phyloP scores from a whole-genome alignment of 2,888 invertebrate species.

The Scaptomyza tumidula region DNA sequence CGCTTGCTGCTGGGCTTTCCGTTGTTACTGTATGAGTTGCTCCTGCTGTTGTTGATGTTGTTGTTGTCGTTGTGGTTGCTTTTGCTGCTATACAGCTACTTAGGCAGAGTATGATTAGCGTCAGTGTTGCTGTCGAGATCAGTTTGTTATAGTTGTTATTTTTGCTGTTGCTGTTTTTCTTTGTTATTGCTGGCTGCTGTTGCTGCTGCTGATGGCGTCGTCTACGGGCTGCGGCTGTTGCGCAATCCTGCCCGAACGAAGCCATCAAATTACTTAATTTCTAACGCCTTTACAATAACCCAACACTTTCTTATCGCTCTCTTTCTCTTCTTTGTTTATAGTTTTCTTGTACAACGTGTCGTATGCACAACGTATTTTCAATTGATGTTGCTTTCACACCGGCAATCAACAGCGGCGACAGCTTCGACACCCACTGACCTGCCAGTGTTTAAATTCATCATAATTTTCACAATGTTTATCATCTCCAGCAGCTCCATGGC shows the following conservation, averaged over 20 bases:
- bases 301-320: background rate
- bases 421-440: slow-evolving; percentile 38
- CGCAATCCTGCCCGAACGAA: slow-evolving; percentile 59
- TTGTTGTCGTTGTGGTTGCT: slow-evolving; percentile 32
- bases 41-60: background rate
- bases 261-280: slow-evolving; percentile 63
- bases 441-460: slow-evolving; percentile 41
- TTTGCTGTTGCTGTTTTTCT: slow-evolving; percentile 39
- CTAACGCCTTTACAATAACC: slow-evolving; percentile 7
- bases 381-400: slow-evolving; percentile 28
- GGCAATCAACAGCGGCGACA: slow-evolving; percentile 36
- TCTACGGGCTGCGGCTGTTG: slow-evolving; percentile 50
- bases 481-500: slow-evolving; percentile 26
- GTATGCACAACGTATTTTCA: slow-evolving; percentile 32
- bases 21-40: slow-evolving; percentile 25
- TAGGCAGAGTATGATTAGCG: slow-evolving; percentile 64
- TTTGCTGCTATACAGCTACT: slow-evolving; percentile 75
- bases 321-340: background rate
- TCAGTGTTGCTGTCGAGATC: slow-evolving; percentile 70
- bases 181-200: slow-evolving; percentile 29
- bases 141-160: slow-evolving; percentile 62
- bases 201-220: slow-evolving; percentile 40
- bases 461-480: slow-evolving; percentile 19
- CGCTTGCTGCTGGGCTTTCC: slow-evolving; percentile 1
- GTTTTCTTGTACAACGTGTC: slow-evolving; percentile 22